Evolutionary conservation across 2,113 vertebrate genomes (phyloP), one percentile per base, ranked within the genome.

Genomic region (Sapayoa aenigma): DNA sequence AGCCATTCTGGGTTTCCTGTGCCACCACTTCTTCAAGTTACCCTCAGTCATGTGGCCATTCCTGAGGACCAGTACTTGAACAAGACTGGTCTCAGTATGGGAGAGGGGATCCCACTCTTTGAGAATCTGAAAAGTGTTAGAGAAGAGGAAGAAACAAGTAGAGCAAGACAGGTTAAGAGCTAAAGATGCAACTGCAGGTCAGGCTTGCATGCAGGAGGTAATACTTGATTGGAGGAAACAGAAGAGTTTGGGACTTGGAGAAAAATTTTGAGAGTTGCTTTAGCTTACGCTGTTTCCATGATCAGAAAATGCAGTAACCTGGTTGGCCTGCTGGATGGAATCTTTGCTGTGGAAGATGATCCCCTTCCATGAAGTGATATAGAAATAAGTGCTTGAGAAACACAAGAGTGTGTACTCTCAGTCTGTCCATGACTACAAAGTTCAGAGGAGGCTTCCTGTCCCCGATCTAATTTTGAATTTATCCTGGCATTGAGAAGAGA

Each of bases 261-360:
- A 73, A 84, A 73, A 52, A 6, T 53, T 82, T 63, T 76, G 67
- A 72, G 35, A 77, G 35, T 7, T 50, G 30, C 19, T 94, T 69
- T 18, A 25, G 7, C 9, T 80, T 73, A 41, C 16, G 33, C 13
- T 42, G n/a, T 33, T 68, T 73, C 41, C 44, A 35, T 0, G 0
- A 35, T 69, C 41, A 80, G 53, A 76, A 95, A 27, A 15, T 47
- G 22, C 33, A 23, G 14, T 52, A 30, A n/a, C 13, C 20, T 46
- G 21, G 41, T 60, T 23, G 20, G 27, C 15, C 22, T 44, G 37
- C 14, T 66, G 33, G 18, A 19, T 75, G 19, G 16, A 60, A 75
- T 71, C 7, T 66, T 44, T 90, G 50, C 42, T 37, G n/a, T 22
- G n/a, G 50, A 68, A 93, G 41, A 33, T 69, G 6, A 73, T 77